phyloP scores from a whole-genome alignment of 2,888 invertebrate genomes.

The Lithophane leautieri region DNA sequence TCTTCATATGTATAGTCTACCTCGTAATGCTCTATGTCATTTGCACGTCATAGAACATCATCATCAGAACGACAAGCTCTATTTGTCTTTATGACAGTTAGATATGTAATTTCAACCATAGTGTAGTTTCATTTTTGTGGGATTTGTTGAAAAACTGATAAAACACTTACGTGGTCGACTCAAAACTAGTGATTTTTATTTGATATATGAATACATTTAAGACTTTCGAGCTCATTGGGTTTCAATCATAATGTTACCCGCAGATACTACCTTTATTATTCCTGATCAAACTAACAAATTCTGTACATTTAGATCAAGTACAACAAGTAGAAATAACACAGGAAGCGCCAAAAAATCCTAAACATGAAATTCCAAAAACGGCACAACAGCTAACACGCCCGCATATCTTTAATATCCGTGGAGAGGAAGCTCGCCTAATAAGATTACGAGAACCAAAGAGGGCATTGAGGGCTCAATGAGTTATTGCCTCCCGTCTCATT shows the following conservation, averaged over 20 bases:
- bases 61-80: not conserved
- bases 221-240: not conserved
- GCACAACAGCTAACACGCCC: slow-evolving; percentile 64
- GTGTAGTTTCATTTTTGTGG: not conserved
- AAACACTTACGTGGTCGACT: not conserved
- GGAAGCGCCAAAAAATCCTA: slow-evolving; percentile 50
- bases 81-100: not conserved
- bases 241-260: not conserved
- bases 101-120: not conserved
- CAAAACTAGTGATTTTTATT: not conserved
- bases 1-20: too few relatives aligned
- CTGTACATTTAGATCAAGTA: not conserved
- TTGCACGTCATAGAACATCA: not conserved
- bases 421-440: slow-evolving; percentile 76
- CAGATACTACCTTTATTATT: not conserved
- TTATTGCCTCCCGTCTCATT: slow-evolving; percentile 85
- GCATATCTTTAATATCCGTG: slow-evolving; percentile 72
- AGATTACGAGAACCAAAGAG: slow-evolving; percentile 80
- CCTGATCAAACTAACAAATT: not conserved
- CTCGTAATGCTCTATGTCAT: not conserved
- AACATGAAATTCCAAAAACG: slow-evolving; percentile 56
- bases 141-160: not conserved
- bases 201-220: not conserved
- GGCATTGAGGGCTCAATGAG: slow-evolving; percentile 81
- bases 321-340: slow-evolving; percentile 36